phyloP scores from a whole-genome alignment of 2,888 invertebrate genomes.

The Dicyrtoma fusca region DNA sequence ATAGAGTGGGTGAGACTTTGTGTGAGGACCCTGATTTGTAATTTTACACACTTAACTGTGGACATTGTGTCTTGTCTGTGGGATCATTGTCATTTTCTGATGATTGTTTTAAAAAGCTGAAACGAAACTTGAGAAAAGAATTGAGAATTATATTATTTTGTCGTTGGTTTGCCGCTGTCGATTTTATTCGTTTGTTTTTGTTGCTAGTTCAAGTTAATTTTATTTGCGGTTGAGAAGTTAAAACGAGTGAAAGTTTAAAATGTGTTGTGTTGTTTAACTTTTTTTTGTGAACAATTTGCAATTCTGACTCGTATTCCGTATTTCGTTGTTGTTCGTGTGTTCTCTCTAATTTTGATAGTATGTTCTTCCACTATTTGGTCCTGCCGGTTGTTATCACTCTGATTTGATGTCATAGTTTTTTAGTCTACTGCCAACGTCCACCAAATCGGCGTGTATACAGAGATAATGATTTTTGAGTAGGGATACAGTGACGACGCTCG shows the following conservation, averaged over 20 bases:
- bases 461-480: too few species aligned
- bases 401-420: too few species aligned
- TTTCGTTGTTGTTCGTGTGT: neutral
- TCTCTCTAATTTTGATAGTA: neutral
- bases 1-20: too few species aligned
- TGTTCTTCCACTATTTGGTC: neutral
- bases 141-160: conserved; percentile 2
- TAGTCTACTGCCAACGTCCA: too few species aligned
- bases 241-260: conserved; percentile 23
- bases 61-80: too few species aligned
- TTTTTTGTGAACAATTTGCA: neutral
- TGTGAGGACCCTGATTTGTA: too few species aligned
- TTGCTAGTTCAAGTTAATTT: conserved; percentile 20
- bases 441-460: too few species aligned
- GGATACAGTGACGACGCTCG: too few species aligned
- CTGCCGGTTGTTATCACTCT: too few species aligned
- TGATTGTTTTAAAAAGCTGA: too few species aligned
- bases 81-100: too few species aligned
- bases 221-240: conserved; percentile 19
- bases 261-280: conserved; percentile 10
- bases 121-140: conserved; percentile 3
- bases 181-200: conserved; percentile 8
- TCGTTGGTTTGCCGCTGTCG: neutral
- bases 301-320: neutral
- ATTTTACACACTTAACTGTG: too few species aligned